Evolutionary conservation across 2,888 invertebrate genomes (phyloP), one percentile per base, ranked within the genome.

Genomic region (Subacronicta megacephala): DNA sequence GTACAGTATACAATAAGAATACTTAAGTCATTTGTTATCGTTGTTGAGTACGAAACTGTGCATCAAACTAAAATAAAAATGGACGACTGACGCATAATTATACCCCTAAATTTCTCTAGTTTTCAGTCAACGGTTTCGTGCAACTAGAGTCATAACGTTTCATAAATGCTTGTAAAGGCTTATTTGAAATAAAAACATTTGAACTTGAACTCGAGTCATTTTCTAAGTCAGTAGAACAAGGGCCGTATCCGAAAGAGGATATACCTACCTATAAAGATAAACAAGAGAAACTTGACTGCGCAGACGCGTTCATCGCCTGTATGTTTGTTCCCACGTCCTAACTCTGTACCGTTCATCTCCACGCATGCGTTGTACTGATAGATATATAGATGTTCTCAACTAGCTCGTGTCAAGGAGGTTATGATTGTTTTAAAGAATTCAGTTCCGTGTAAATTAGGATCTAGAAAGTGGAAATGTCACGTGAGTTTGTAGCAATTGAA

Each of bases 291-390:
- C 45, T 46, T 55, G 33, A 35, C 13, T 31, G 38, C 17, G 23
- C 37, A 38, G 35, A 50, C 26, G 38, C 44, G 53, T 70, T 56
- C 61, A 43, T 62, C 38, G 58, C 37, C 40, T 41, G 17, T 37
- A 18, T 36, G 51, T 60, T 16, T 56, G 57, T 81, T 81, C 80
- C 68, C 80, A 80, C 77, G 74, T 45, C 37, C 49, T 49, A 15
- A 43, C 37, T 44, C 26, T 42, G 15, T 42, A 58, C 68, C 50
- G 31, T 42, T 45, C 45, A 38, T 37, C 12, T 17, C 20, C 38
- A 44, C 29, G 54, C 15, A 41, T 44, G 42, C 40, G 35, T 44
- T 20, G 2, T 15, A 45, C 13, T 37, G n/a, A 26, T 18, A 40
- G 62, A 60, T 60, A 35, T 23, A 35, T 37, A 41, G 50, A 29